phyloP scores from a whole-genome alignment of 2,113 vertebrate species.

The Phyllostomus discolor region DNA sequence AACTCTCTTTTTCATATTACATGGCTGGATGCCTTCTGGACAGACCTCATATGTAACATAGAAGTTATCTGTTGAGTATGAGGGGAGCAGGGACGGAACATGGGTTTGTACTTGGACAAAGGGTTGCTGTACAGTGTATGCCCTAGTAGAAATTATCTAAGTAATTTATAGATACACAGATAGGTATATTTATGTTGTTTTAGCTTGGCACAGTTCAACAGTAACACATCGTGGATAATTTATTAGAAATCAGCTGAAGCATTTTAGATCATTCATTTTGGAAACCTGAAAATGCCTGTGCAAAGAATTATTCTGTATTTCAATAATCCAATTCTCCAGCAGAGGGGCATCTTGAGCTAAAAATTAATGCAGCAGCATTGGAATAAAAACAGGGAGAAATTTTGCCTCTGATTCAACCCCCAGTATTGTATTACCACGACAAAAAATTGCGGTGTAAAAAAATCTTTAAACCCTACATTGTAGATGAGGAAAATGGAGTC shows the following conservation, averaged over 20 bases:
- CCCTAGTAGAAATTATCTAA: not conserved
- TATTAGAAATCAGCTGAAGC: not conserved
- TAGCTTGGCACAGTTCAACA: not conserved
- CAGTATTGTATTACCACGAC: not conserved
- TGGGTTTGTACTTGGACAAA: not conserved
- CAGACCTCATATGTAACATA: not conserved
- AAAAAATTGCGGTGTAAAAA: too few relatives aligned
- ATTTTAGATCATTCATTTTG: not conserved
- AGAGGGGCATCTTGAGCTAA: conserved; percentile 76
- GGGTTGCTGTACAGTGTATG: not conserved
- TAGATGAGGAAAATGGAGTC: not conserved
- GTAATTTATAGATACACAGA: not conserved
- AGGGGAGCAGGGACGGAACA: not conserved
- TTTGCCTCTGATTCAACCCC: not conserved
- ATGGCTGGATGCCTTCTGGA: too few relatives aligned
- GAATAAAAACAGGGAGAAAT: not conserved
- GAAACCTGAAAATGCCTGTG: not conserved
- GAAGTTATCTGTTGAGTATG: not conserved
- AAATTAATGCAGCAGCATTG: conserved; percentile 33
- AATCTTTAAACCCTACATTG: too few relatives aligned
- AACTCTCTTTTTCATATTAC: too few relatives aligned
- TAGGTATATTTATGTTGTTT: not conserved
- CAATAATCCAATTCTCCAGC: conserved; percentile 62
- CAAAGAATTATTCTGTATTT: not conserved
- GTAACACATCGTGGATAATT: not conserved